These are phyloP conservation scores for Sinocyclocheilus maitianheensis DNA, from an alignment of 2,113 vertebrate genomes.

Conservation along the genomic window DNA sequence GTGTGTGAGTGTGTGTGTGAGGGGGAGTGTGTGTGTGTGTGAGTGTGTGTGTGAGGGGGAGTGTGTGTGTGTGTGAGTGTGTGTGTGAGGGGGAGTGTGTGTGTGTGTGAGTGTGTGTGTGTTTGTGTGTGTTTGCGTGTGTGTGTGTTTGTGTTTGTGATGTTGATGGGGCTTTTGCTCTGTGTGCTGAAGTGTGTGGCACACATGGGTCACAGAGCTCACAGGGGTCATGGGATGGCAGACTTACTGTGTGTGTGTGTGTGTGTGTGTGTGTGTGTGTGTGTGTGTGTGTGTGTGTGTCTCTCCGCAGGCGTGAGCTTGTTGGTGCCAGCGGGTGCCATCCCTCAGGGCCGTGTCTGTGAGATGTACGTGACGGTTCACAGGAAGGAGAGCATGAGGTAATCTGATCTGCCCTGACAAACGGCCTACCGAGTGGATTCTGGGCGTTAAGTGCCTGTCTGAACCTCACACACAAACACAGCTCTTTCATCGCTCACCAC, in stretches of 20 bases:
- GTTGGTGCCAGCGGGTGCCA: conserved; percentile 91
- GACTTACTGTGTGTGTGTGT: too few species aligned
- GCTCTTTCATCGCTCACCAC: not conserved
- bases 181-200: conserved; percentile 37
- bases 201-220: conserved; percentile 31
- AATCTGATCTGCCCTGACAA: conserved; percentile 58
- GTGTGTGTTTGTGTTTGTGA: conserved; percentile 39
- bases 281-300: conserved; percentile 27
- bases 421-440: conserved; percentile 23
- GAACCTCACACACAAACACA: not conserved
- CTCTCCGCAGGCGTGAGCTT: conserved; percentile 88
- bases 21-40: too few species aligned
- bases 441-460: not conserved
- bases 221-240: too few species aligned
- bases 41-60: too few species aligned
- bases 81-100: not conserved
- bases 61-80: not conserved
- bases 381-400: conserved; percentile 98
- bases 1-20: too few species aligned
- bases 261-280: too few species aligned
- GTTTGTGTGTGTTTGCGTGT: too few species aligned
- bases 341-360: conserved; percentile 96
- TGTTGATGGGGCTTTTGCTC: conserved; percentile 37
- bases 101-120: too few species aligned
- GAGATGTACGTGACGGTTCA: conserved; percentile 99